Percentiles rank a stretch among this genome's conserved stretches.
phyloP scores from a whole-genome alignment of 1,140 invertebrate genomes.

The Caenorhabditis remanei region DNA sequence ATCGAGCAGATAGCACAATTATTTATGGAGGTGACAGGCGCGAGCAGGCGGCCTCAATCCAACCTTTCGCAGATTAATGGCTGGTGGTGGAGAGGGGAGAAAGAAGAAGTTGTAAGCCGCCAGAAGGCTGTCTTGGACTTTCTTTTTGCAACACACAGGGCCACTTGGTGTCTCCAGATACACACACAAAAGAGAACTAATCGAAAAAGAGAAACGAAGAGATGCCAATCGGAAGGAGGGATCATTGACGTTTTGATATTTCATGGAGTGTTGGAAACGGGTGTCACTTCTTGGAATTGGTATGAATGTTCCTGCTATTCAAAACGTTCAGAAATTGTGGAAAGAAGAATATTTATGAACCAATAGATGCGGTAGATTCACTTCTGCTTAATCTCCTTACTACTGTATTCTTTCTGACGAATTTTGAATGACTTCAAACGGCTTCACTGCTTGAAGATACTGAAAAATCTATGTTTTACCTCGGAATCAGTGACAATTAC shows the following conservation, averaged over 20 bases:
- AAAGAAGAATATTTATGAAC: too few species aligned
- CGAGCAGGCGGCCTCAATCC: conserved; percentile 17
- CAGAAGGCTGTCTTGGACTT: conserved; percentile 36
- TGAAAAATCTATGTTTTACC: too few species aligned
- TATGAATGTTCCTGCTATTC: too few species aligned
- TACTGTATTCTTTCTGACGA: too few species aligned
- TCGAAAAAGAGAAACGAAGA: background rate
- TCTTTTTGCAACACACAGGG: conserved; percentile 50
- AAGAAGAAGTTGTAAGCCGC: conserved; percentile 42
- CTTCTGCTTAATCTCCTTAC: too few species aligned
- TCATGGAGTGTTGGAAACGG: background rate
- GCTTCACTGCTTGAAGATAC: too few species aligned
- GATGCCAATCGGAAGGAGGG: background rate
- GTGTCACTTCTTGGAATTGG: background rate
- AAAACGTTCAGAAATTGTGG: too few species aligned
- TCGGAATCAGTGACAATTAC: background rate
- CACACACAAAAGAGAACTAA: conserved; percentile 9
- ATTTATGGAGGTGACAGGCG: conserved; percentile 56
- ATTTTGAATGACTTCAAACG: too few species aligned
- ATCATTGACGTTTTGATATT: conserved; percentile 3
- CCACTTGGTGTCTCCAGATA: conserved; percentile 39
- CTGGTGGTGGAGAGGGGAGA: background rate
- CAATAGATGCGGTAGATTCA: too few species aligned
- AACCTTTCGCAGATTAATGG: conserved; percentile 51
- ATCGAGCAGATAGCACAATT: conserved; percentile 3